Conservation (phyloP, 2,113 vertebrate species). For the Pica pica region DNA sequence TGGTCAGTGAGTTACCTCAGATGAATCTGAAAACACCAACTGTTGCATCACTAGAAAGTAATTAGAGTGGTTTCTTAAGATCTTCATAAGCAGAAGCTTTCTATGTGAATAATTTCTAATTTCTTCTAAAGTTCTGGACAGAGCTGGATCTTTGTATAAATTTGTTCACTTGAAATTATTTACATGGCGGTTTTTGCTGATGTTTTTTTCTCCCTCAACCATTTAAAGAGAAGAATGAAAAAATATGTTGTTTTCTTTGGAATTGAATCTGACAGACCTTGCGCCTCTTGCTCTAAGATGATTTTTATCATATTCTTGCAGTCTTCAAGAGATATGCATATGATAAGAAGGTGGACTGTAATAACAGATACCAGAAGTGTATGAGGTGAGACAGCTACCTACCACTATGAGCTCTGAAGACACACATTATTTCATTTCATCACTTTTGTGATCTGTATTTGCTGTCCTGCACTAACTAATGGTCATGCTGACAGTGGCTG, state of each 20-base stretch:
- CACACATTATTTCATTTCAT: not conserved
- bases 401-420: not conserved
- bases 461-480: not conserved
- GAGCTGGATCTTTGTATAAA: not conserved
- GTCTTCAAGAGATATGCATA: not conserved
- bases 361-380: not conserved
- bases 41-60: not conserved
- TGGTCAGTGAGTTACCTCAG: not conserved
- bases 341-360: not conserved
- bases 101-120: not conserved
- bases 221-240: not conserved
- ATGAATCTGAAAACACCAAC: not conserved
- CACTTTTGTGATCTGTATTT: not conserved
- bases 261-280: not conserved
- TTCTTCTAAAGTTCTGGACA: not conserved
- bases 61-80: not conserved
- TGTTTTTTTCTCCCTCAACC: not conserved
- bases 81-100: not conserved
- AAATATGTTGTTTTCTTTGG: not conserved
- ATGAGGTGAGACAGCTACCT: not conserved
- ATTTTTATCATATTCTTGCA: not conserved
- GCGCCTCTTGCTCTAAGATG: not conserved
- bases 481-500: not conserved
- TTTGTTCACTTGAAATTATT: not conserved
- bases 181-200: fast-evolving